Conservation (phyloP, 2,113 vertebrate species). For the Myrmecophaga tridactyla region DNA sequence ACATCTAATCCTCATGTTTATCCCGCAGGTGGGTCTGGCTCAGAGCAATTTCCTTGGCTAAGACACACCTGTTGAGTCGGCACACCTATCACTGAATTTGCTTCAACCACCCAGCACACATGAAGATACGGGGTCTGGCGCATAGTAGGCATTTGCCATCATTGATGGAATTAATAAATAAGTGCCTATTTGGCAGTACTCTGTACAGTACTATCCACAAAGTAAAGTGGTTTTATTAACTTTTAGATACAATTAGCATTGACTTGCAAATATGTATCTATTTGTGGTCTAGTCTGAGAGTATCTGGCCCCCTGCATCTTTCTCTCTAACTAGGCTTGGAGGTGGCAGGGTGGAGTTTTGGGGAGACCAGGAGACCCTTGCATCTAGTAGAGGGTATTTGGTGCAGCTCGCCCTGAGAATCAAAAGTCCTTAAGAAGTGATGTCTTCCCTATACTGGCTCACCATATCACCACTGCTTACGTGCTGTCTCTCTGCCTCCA, state of each 20-base stretch:
- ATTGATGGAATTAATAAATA: not conserved
- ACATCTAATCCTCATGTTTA: fast-evolving
- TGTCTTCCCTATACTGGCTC: not conserved
- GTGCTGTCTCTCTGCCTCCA: not conserved
- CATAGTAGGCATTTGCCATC: not conserved
- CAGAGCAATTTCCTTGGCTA: not conserved
- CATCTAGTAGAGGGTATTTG: not conserved
- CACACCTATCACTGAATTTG: not conserved
- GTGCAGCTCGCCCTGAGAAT: not conserved
- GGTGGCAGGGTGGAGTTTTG: not conserved
- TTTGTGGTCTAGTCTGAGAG: not conserved
- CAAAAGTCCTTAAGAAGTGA: not conserved
- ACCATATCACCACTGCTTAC: fast-evolving
- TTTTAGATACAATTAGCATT: not conserved
- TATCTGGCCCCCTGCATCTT: not conserved
- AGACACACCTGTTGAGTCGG: not conserved
- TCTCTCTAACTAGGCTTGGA: not conserved
- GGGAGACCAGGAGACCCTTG: not conserved
- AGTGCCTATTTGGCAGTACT: no score
- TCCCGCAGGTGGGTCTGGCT: not conserved
- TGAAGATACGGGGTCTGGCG: not conserved
- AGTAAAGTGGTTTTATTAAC: not conserved
- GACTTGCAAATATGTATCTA: not conserved
- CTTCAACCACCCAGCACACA: fast-evolving
- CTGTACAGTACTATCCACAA: not conserved